phyloP scores from a whole-genome alignment of 1,140 invertebrate species.

The Magallana angulata region DNA sequence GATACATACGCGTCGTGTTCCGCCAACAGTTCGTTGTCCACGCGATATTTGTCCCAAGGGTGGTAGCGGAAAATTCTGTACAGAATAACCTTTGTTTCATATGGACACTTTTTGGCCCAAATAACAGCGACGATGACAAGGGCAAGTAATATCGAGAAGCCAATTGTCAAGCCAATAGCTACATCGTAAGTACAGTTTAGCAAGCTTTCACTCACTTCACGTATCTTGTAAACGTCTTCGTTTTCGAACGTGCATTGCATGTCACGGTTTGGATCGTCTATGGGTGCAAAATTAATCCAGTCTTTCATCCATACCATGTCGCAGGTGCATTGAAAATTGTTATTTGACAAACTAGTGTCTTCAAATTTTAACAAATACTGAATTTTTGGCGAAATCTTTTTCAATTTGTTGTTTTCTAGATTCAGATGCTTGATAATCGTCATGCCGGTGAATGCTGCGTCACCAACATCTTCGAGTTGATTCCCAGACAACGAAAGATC shows the following conservation, averaged over 20 bases:
- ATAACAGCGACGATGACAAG: conserved; percentile 47
- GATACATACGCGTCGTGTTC: conserved; percentile 50
- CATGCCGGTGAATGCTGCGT: conserved; percentile 42
- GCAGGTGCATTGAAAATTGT: conserved; percentile 49
- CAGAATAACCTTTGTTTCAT: conserved; percentile 55
- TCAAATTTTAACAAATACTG: conserved; percentile 44
- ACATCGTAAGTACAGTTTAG: conserved; percentile 50
- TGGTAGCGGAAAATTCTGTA: conserved; percentile 48
- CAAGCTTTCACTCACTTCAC: conserved; percentile 43
- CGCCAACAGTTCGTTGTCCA: conserved; percentile 19
- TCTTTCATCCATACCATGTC: conserved; percentile 56
- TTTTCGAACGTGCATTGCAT: conserved; percentile 41
- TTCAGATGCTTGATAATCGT: conserved; percentile 37
- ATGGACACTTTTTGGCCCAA: conserved; percentile 55
- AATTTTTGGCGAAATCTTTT: conserved; percentile 41
- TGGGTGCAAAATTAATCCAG: conserved; percentile 47
- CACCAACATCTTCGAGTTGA: conserved; percentile 23
- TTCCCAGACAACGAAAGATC: conserved; percentile 36
- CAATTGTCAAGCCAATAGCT: conserved; percentile 51
- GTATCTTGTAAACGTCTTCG: conserved; percentile 43
- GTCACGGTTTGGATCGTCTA: not conserved
- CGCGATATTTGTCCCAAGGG: conserved; percentile 52
- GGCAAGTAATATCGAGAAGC: conserved; percentile 45
- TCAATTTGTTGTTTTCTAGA: conserved; percentile 49
- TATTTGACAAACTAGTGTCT: conserved; percentile 26